Percentiles rank a stretch among this genome's conserved stretches.
phyloP scores from a whole-genome alignment of 2,797 vertebrate species.

The Danio aesculapii region DNA sequence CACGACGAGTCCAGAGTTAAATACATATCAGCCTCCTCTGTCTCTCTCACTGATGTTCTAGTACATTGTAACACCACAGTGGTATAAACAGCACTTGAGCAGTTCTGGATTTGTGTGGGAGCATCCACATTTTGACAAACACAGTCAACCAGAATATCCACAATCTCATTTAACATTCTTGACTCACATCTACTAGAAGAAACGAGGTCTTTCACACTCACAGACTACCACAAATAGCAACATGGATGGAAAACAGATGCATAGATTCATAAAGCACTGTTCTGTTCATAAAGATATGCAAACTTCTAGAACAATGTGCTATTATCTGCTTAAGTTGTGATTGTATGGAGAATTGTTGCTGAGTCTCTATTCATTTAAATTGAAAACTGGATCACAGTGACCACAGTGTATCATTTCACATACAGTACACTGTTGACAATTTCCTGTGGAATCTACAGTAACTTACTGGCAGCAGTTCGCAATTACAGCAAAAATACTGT shows the following conservation, averaged over 20 bases:
- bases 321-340: neutral
- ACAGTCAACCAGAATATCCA: neutral
- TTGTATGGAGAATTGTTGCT: no score
- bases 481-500: no score
- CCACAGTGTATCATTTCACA: no score
- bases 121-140: neutral
- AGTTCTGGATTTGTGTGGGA: conserved; percentile 24
- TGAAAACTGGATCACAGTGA: no score
- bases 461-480: no score
- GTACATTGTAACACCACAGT: conserved; percentile 1
- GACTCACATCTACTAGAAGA: neutral
- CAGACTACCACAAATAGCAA: neutral
- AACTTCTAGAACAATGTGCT: neutral
- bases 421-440: no score
- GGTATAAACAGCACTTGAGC: conserved; percentile 10
- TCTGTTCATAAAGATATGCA: neutral
- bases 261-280: no score
- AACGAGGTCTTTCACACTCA: neutral
- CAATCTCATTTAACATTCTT: neutral
- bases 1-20: neutral
- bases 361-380: no score
- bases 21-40: neutral
- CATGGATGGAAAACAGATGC: no score
- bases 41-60: conserved; percentile 6
- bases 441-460: no score